Conservation (phyloP, 2,113 vertebrate species). For the Gymnogyps californianus region DNA sequence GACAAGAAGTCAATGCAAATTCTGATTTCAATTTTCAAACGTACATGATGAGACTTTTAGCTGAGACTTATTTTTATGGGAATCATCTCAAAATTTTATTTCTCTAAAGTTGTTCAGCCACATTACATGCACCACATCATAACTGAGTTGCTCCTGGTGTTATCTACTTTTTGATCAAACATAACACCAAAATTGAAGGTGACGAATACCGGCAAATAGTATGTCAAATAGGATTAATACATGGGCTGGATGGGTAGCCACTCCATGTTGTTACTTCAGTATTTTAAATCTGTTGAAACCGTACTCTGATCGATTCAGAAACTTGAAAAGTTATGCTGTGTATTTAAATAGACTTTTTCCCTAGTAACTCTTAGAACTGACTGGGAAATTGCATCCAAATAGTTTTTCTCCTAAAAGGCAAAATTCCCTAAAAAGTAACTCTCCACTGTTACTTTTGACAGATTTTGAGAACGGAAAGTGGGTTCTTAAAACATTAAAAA, state of each 20-base stretch:
- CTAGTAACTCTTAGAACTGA: background rate
- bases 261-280: background rate
- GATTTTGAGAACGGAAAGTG: background rate
- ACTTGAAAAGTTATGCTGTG: rapidly evolving
- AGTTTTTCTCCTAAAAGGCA: background rate
- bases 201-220: background rate
- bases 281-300: background rate
- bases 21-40: background rate
- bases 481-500: background rate
- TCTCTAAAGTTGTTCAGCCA: background rate
- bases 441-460: background rate
- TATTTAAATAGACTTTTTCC: background rate
- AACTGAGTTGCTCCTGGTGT: background rate
- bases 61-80: no score
- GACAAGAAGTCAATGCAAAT: rapidly evolving
- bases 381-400: background rate
- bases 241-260: no score
- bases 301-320: background rate
- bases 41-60: rapidly evolving
- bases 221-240: background rate
- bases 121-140: rapidly evolving
- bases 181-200: background rate
- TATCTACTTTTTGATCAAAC: background rate
- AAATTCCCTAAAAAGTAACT: background rate
- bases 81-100: background rate